Percentiles rank a stretch among this genome's conserved stretches.
Evolutionary conservation across 1,140 invertebrate genomes (phyloP).

Genomic region (Listronotus oregonensis): DNA sequence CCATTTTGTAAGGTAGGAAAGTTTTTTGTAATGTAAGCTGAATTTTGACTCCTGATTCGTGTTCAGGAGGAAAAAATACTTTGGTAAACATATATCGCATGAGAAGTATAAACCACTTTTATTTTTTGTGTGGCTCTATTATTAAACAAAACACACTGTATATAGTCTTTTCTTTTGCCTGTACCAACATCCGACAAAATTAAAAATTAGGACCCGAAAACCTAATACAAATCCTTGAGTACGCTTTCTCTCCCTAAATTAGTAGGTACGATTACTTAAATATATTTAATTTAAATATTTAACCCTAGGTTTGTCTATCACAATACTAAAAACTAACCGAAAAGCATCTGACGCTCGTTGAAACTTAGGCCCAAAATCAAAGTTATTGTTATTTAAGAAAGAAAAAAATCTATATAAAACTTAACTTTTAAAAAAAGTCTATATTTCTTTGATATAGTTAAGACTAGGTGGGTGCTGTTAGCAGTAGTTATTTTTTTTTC

Average conservation of each 20-base stretch:
- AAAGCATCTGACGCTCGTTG: constrained; percentile 18
- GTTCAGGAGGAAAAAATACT: too few species aligned
- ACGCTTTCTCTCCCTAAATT: constrained; percentile 1
- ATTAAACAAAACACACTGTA: too few species aligned
- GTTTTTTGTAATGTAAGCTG: too few species aligned
- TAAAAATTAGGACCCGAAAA: constrained; percentile 13
- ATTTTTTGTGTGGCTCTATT: too few species aligned
- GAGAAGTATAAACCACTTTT: too few species aligned
- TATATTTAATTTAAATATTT: constrained; percentile 25
- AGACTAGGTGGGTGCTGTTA: constrained; percentile 50
- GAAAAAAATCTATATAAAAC: constrained; percentile 13
- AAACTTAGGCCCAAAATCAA: constrained; percentile 30
- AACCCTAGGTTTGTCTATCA: constrained; percentile 30
- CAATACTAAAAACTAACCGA: constrained; percentile 35
- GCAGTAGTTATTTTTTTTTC: constrained; percentile 36
- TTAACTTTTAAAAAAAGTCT: constrained; percentile 26
- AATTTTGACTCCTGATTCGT: too few species aligned
- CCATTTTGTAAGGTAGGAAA: too few species aligned
- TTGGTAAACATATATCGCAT: too few species aligned
- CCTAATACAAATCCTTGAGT: constrained; percentile 12
- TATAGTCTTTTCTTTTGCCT: not conserved
- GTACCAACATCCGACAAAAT: not conserved
- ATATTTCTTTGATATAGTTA: constrained; percentile 48
- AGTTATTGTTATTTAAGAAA: constrained; percentile 4
- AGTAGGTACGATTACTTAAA: not conserved